These are phyloP conservation scores for Yponomeuta plumbellus DNA, from an alignment of 2,888 invertebrate genomes.

Conservation along the genomic window DNA sequence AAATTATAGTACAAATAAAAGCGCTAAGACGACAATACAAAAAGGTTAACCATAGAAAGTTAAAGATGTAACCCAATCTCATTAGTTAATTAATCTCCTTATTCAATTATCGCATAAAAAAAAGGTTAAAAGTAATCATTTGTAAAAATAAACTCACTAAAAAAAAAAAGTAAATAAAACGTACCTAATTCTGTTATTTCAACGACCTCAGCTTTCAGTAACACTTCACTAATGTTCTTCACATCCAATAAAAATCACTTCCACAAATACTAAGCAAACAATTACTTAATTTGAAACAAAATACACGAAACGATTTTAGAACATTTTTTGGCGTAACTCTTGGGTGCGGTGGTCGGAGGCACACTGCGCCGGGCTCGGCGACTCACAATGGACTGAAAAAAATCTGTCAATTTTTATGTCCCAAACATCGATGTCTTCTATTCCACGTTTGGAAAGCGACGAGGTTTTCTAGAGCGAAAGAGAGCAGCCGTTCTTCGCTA, in stretches of 20 bases:
- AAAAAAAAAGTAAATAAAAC: not conserved
- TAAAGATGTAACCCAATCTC: too few species aligned
- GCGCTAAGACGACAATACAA: too few species aligned
- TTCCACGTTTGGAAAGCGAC: slow-evolving; percentile 69
- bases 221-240: not conserved
- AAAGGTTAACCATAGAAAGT: too few species aligned
- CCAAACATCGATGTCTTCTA: slow-evolving; percentile 71
- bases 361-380: slow-evolving; percentile 41
- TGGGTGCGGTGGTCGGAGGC: slow-evolving; percentile 35
- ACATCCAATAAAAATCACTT: not conserved
- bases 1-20: too few species aligned
- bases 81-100: too few species aligned
- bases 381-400: slow-evolving; percentile 72
- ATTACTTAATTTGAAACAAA: slow-evolving; percentile 1
- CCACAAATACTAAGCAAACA: slow-evolving; percentile 1
- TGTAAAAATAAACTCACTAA: not conserved
- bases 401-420: slow-evolving; percentile 77
- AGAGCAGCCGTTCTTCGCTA: slow-evolving; percentile 40
- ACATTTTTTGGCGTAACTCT: slow-evolving; percentile 54
- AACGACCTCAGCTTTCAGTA: not conserved
- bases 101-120: too few species aligned
- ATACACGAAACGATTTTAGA: slow-evolving; percentile 12
- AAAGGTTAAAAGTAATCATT: not conserved
- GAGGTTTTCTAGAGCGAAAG: slow-evolving; percentile 54
- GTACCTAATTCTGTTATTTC: not conserved